phyloP scores from a whole-genome alignment of 2,113 vertebrate genomes.

The Lathamus discolor region DNA sequence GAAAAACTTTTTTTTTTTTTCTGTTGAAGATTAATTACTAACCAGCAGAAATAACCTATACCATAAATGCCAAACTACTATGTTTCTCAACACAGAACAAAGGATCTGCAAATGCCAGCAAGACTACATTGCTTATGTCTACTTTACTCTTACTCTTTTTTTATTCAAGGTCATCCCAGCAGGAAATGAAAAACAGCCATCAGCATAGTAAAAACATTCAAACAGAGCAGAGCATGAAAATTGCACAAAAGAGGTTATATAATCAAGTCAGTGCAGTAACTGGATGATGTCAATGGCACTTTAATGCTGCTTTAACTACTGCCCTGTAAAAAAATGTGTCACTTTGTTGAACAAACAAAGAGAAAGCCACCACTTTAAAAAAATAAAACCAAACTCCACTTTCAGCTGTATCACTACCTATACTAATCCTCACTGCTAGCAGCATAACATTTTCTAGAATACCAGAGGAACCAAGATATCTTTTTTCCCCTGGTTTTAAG shows the following conservation, averaged over 20 bases:
- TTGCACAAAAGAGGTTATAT: constrained; percentile 65
- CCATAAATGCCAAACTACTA: constrained; percentile 40
- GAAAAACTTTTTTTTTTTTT: background rate
- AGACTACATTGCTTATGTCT: constrained; percentile 62
- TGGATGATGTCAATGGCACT: constrained; percentile 64
- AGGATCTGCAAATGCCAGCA: constrained; percentile 69
- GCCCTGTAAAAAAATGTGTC: constrained; percentile 59
- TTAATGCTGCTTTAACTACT: constrained; percentile 56
- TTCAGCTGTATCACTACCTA: background rate
- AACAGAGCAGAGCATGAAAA: constrained; percentile 72
- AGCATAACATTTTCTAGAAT: background rate
- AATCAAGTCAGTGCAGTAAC: constrained; percentile 63
- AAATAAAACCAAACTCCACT: background rate
- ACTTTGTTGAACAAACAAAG: constrained; percentile 59
- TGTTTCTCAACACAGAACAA: constrained; percentile 63
- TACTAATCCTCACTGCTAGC: background rate
- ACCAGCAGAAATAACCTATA: constrained; percentile 28
- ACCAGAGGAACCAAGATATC: background rate
- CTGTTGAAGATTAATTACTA: background rate
- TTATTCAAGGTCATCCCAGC: constrained; percentile 70
- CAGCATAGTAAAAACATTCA: constrained; percentile 69
- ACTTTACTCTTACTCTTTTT: constrained; percentile 71
- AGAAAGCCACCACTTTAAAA: constrained; percentile 21
- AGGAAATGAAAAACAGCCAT: constrained; percentile 75
- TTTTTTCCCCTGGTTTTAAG: background rate